Base-by-base conservation (phyloP, 2,888 invertebrate species). In the Ganaspis brasiliensis region DNA sequence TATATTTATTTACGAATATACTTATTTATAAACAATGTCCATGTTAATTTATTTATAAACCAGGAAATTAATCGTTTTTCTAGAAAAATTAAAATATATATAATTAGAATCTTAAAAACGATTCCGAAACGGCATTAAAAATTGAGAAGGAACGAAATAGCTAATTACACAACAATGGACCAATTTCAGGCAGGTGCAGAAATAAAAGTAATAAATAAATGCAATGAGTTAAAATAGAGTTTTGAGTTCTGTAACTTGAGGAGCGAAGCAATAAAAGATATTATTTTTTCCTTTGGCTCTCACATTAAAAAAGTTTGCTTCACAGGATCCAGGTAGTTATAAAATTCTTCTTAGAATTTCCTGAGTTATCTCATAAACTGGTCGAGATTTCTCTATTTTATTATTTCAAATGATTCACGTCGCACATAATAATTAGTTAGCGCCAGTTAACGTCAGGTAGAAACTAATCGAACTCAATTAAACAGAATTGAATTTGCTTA, bases 321-420 rank as follows among this genome's bases (percentile, higher is more conserved):
- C 19, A 19, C 16, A 52, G 16, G 52, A 49, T n/a, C 16, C 52
- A 52, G 52, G 52, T 52, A 52, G 52, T 52, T 52, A 19, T 52
- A 52, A 52, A 52, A 52, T 52, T 52, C 19, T 52, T 52, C 52
- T 52, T 19, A 19, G 52, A 52, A 52, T 52, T 52, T 19, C 52
- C 52, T 52, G 16, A 52, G 52, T 52, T 52, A 52, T 52, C 52
- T 52, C 52, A 52, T 52, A 52, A 52, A 52, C 52, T 52, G 52
- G 52, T 52, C 19, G 52, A 52, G 52, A 52, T 52, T 8, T 52
- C 52, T 52, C 19, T 16, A 16, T 52, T 52, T 52, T 52, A 52
- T 52, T 19, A 52, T 52, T 52, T 52, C 6, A 52, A 52, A 52
- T 52, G 16, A 52, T 52, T 52, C 52, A 52, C 52, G 52, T 52